Conservation (phyloP, 2,888 invertebrate genomes). For the Busseola fusca region DNA sequence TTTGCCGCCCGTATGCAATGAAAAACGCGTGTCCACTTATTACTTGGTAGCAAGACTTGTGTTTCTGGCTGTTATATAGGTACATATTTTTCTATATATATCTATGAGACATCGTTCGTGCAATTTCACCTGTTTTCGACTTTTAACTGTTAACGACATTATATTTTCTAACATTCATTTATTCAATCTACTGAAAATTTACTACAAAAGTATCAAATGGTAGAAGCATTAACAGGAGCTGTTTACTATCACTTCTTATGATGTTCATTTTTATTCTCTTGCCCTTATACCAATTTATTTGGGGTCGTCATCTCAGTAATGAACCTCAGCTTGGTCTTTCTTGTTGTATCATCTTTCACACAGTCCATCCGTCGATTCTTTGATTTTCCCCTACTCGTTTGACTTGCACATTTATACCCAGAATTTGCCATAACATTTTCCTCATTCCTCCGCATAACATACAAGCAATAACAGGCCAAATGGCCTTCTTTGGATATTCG, state of each 20-base stretch:
- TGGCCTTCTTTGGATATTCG: too few relatives aligned
- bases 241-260: not conserved
- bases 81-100: not conserved
- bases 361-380: too few relatives aligned
- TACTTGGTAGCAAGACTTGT: constrained; percentile 3
- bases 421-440: too few relatives aligned
- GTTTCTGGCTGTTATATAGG: not conserved
- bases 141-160: not conserved
- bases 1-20: constrained; percentile 5
- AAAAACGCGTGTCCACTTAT: not conserved
- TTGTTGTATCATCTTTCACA: too few relatives aligned
- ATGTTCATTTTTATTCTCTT: not conserved
- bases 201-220: not conserved
- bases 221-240: not conserved
- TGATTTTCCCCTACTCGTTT: too few relatives aligned
- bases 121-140: not conserved
- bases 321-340: too few relatives aligned
- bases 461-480: too few relatives aligned
- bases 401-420: too few relatives aligned
- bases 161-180: too few relatives aligned
- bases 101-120: not conserved
- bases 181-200: not conserved
- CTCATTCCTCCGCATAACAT: too few relatives aligned
- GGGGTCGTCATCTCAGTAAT: too few relatives aligned
- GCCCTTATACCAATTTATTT: too few relatives aligned